A percentile compares a stretch with the other conserved stretches of the same genome.
Conservation (phyloP, 2,113 vertebrate genomes). For the Zosterops pallidus region DNA sequence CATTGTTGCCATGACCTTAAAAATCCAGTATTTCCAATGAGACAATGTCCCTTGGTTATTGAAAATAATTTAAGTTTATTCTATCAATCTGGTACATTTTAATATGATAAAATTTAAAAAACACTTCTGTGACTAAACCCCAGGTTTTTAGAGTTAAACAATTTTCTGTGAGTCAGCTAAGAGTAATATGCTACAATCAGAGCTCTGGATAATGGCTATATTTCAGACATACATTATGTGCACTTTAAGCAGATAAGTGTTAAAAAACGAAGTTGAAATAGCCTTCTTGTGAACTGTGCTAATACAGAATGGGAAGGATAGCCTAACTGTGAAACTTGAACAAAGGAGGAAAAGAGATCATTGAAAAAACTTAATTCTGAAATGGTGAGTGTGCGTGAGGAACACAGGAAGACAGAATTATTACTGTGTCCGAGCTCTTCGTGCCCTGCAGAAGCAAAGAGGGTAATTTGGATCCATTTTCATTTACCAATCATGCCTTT, state of each 20-base stretch:
- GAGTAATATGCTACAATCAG: conserved; percentile 57
- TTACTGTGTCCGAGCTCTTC: neutral
- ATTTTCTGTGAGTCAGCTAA: conserved; percentile 57
- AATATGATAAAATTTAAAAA: neutral
- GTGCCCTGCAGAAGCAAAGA: conserved; percentile 33
- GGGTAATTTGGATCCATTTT: conserved; percentile 46
- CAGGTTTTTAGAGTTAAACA: conserved; percentile 13
- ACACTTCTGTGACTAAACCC: neutral
- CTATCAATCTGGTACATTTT: neutral
- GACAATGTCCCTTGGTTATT: neutral
- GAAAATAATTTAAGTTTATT: conserved; percentile 13
- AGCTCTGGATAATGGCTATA: conserved; percentile 50
- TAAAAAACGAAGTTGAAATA: conserved; percentile 62
- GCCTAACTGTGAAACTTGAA: conserved; percentile 33
- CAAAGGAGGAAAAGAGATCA: conserved; percentile 6
- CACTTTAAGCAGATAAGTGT: conserved; percentile 63
- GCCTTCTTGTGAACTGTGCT: conserved; percentile 44
- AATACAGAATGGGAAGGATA: conserved; percentile 18
- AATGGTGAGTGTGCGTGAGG: neutral
- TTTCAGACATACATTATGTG: conserved; percentile 69
- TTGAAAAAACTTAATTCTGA: conserved; percentile 43
- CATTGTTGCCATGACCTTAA: neutral
- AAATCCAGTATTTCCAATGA: neutral
- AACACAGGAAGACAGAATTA: conserved; percentile 6
- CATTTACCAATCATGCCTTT: conserved; percentile 43